Evolutionary conservation across 2,888 invertebrate genomes (phyloP).

Genomic region (Polylopha cassiicola): DNA sequence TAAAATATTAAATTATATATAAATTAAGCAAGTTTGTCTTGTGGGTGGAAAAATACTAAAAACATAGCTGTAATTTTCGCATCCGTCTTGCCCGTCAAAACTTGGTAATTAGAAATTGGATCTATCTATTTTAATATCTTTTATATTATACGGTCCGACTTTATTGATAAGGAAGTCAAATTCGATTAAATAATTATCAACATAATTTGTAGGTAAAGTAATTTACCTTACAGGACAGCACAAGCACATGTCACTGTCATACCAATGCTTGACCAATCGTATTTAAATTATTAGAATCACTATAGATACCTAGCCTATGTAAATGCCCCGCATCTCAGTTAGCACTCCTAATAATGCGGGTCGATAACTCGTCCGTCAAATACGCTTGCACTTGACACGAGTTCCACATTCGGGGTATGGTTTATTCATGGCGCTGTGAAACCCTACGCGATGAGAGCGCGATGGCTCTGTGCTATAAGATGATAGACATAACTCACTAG

Average conservation of each 20-base stretch:
- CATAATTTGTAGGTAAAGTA: neutral
- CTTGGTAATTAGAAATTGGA: neutral
- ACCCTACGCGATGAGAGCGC: conserved; percentile 33
- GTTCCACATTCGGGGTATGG: conserved; percentile 58
- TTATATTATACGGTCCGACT: no score
- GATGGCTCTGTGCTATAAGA: conserved; percentile 39
- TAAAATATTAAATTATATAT: no score
- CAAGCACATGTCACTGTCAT: no score
- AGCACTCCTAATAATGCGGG: conserved; percentile 34
- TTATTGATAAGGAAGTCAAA: no score
- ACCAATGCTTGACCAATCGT: neutral
- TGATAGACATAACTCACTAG: no score
- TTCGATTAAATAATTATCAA: no score
- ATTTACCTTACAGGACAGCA: conserved; percentile 1
- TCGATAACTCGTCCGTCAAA: conserved; percentile 45
- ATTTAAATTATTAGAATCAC: no score
- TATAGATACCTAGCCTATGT: conserved; percentile 3
- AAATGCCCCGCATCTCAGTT: conserved; percentile 23
- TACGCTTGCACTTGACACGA: conserved; percentile 53
- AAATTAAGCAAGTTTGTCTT: no score
- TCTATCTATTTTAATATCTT: conserved; percentile 3
- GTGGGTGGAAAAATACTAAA: no score
- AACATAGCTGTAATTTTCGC: no score
- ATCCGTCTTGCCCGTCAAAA: no score
- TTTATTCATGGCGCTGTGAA: conserved; percentile 50